These are phyloP conservation scores for Anableps anableps DNA, from an alignment of 2,797 vertebrate species.

Conservation along the genomic window DNA sequence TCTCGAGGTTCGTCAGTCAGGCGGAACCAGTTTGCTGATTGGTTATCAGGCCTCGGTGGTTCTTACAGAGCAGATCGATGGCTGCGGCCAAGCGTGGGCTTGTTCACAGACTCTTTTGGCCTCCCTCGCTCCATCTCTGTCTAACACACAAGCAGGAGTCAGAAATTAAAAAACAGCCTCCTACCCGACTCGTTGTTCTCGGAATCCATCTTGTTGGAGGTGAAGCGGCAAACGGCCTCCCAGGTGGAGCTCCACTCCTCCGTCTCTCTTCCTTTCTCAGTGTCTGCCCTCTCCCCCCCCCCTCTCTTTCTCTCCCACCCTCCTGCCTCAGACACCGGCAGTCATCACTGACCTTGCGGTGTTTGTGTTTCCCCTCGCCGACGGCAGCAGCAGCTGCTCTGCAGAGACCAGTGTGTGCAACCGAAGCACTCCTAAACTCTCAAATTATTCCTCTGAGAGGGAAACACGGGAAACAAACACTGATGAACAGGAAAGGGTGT, in stretches of 20 bases:
- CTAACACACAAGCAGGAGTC: constrained; percentile 9
- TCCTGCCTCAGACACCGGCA: constrained; percentile 36
- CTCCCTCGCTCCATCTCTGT: constrained; percentile 4
- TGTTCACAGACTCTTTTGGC: background rate
- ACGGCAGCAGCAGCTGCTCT: constrained; percentile 36
- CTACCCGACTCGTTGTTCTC: constrained; percentile 74
- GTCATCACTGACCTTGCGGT: constrained; percentile 75
- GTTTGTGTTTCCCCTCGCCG: constrained; percentile 48
- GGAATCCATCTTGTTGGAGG: constrained; percentile 66
- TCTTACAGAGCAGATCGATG: constrained; percentile 38
- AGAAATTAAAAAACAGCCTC: constrained; percentile 29
- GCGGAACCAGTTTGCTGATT: constrained; percentile 29
- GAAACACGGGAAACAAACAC: background rate
- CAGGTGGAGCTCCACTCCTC: constrained; percentile 48
- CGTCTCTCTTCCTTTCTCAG: constrained; percentile 16
- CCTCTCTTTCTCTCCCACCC: background rate
- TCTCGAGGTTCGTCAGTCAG: background rate
- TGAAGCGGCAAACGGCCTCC: constrained; percentile 47
- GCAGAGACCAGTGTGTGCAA: constrained; percentile 25
- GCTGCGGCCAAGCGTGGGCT: constrained; percentile 17
- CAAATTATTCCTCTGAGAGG: background rate
- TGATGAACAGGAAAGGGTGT: background rate
- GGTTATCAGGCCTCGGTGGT: background rate
- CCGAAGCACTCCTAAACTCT: background rate
- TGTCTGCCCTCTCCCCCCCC: constrained; percentile 4